Evolutionary conservation across 1,140 invertebrate species (phyloP).

Genomic region (Agraylea sexmaculata): DNA sequence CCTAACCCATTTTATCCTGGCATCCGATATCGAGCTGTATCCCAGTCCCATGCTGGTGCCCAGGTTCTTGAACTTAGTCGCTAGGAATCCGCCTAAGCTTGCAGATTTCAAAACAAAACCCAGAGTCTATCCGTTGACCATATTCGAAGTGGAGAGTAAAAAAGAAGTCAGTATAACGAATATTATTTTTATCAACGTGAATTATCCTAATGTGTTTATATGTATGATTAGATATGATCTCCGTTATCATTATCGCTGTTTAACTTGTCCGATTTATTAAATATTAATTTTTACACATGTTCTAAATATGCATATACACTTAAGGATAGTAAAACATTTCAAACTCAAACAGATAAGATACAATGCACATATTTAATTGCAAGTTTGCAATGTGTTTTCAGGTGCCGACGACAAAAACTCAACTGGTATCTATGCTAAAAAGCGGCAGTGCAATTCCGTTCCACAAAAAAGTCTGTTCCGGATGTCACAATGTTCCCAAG

Average conservation of each 20-base stretch:
- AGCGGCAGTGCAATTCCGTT: conserved; percentile 75
- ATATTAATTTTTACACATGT: too few species aligned
- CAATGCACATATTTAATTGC: too few species aligned
- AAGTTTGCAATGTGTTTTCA: conserved; percentile 23
- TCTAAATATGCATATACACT: too few species aligned
- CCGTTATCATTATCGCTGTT: not conserved
- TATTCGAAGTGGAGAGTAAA: conserved; percentile 72
- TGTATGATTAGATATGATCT: too few species aligned
- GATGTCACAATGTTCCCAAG: conserved; percentile 79
- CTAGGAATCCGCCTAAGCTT: conserved; percentile 53
- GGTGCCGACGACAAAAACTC: conserved; percentile 63
- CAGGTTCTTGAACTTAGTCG: conserved; percentile 73
- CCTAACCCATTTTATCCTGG: conserved; percentile 70
- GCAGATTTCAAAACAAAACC: conserved; percentile 46
- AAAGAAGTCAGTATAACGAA: conserved; percentile 23
- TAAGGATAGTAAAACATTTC: too few species aligned
- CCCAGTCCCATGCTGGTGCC: conserved; percentile 65
- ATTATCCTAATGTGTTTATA: too few species aligned
- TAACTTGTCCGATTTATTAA: too few species aligned
- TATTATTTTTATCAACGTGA: not conserved
- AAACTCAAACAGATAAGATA: too few species aligned
- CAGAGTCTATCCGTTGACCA: conserved; percentile 67
- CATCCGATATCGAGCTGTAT: conserved; percentile 81
- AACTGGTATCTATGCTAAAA: conserved; percentile 61
- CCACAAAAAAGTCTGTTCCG: conserved; percentile 79